A percentile compares a stretch with the other conserved stretches of the same genome.
phyloP scores from a whole-genome alignment of 2,113 vertebrate genomes.

The Daphoenositta chrysoptera region DNA sequence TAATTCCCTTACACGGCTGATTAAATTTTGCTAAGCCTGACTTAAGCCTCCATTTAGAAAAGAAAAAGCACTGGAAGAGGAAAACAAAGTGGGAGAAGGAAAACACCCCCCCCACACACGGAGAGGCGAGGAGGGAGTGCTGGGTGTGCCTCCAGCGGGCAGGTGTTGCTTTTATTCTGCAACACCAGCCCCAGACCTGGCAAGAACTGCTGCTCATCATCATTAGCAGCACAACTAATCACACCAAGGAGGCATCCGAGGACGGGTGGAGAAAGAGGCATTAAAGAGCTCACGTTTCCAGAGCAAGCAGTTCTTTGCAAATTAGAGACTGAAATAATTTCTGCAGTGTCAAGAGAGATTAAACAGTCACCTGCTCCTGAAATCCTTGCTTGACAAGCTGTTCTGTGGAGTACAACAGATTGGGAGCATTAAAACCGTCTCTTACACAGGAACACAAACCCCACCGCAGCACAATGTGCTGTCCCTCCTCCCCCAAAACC shows the following conservation, averaged over 20 bases:
- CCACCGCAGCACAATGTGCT: fast-evolving
- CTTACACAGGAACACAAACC: background rate
- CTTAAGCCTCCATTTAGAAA: background rate
- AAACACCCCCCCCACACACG: fast-evolving
- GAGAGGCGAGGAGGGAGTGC: background rate
- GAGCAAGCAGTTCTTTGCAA: background rate
- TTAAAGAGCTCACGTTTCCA: background rate
- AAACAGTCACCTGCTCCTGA: background rate
- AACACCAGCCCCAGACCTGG: background rate
- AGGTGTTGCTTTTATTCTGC: background rate
- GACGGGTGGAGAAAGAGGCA: background rate
- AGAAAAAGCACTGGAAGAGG: background rate
- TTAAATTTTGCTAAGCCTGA: background rate
- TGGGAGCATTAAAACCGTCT: background rate
- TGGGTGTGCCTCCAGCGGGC: background rate
- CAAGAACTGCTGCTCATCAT: background rate
- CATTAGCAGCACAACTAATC: background rate
- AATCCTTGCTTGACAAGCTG: background rate
- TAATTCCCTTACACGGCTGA: background rate
- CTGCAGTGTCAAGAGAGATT: background rate
- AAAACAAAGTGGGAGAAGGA: background rate
- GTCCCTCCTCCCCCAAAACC: background rate
- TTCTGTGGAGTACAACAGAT: background rate
- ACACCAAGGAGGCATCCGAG: background rate
- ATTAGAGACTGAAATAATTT: background rate